phyloP scores from a whole-genome alignment of 2,888 invertebrate genomes.

The Ectemnius lituratus region DNA sequence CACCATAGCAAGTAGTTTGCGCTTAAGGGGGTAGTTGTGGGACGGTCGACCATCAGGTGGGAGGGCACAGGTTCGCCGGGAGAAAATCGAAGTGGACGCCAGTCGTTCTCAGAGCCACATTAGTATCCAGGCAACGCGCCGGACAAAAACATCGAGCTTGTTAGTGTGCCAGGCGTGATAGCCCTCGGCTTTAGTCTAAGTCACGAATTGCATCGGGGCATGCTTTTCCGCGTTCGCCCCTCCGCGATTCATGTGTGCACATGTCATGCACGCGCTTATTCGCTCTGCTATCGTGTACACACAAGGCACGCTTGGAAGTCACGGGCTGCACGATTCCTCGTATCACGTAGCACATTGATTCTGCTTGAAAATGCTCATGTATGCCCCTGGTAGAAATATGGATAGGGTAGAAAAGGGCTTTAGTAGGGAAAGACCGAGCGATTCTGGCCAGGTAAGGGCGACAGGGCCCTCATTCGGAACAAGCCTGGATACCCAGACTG shows the following conservation, averaged over 20 bases:
- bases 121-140: constrained; percentile 56
- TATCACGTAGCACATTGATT: too few relatives aligned
- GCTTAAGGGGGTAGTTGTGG: neutral
- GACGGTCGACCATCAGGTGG: neutral
- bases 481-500: too few relatives aligned
- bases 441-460: too few relatives aligned
- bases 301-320: neutral
- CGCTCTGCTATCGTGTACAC: too few relatives aligned
- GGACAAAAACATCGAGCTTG: constrained; percentile 49
- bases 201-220: constrained; percentile 37
- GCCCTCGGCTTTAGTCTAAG: constrained; percentile 24
- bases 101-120: constrained; percentile 10
- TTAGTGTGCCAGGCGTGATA: constrained; percentile 3
- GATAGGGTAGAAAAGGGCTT: too few relatives aligned
- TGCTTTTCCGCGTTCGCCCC: constrained; percentile 5
- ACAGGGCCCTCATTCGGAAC: too few relatives aligned
- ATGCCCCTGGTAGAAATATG: too few relatives aligned
- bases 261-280: constrained; percentile 20
- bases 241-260: neutral
- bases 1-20: neutral
- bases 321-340: neutral
- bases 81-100: neutral
- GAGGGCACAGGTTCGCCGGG: neutral
- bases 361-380: too few relatives aligned
- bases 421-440: too few relatives aligned